Conservation (phyloP, 1,140 invertebrate genomes). For the Caenorhabditis elegans region DNA sequence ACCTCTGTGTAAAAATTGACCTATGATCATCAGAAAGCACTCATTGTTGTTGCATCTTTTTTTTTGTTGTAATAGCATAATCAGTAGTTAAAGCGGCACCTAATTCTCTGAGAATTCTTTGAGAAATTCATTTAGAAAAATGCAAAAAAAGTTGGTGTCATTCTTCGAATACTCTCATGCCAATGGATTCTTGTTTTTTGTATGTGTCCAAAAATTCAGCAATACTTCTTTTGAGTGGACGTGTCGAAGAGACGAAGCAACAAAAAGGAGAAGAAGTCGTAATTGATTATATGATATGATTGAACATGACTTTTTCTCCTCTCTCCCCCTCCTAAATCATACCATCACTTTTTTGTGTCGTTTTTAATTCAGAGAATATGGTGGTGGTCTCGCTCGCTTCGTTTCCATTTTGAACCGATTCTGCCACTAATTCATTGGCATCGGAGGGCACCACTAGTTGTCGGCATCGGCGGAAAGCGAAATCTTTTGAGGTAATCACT, state of each 20-base stretch:
- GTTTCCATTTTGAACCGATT: constrained; percentile 30
- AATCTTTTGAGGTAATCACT: constrained; percentile 28
- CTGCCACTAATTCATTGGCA: constrained; percentile 31
- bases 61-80: constrained; percentile 16
- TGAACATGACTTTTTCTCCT: constrained; percentile 13
- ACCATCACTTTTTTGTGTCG: not conserved
- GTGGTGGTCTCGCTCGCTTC: constrained; percentile 19
- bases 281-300: constrained; percentile 33
- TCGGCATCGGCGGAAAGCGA: not conserved
- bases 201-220: constrained; percentile 8
- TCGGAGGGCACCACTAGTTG: not conserved
- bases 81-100: not conserved
- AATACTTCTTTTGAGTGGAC: not conserved
- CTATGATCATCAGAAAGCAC: not conserved
- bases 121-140: not conserved
- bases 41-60: not conserved
- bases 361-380: constrained; percentile 11
- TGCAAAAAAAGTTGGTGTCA: not conserved
- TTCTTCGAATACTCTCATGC: constrained; percentile 20
- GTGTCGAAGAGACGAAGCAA: not conserved
- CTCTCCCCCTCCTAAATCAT: not conserved
- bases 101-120: not conserved
- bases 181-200: constrained; percentile 28
- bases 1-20: not conserved
- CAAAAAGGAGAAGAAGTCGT: constrained; percentile 5